A percentile compares a stretch with the other conserved stretches of the same genome.
Evolutionary conservation across 2,113 vertebrate species (phyloP).

Genomic region (Tauraco erythrolophus): DNA sequence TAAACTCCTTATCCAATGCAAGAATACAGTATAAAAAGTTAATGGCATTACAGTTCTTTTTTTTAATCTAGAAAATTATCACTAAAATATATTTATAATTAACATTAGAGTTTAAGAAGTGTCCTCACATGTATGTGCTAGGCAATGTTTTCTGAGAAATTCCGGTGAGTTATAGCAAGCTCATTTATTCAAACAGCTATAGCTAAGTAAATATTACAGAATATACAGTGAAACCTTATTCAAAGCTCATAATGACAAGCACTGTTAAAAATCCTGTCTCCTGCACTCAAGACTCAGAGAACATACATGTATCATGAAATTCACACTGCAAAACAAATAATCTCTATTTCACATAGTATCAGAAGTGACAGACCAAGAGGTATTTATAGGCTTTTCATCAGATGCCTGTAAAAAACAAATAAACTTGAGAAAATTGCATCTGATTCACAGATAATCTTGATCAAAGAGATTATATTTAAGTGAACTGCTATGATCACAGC

Average conservation of each 20-base stretch:
- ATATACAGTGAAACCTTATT: not conserved
- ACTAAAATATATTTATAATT: not conserved
- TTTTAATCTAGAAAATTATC: not conserved
- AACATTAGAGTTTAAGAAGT: not conserved
- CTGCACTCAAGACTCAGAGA: not conserved
- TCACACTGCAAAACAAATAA: not conserved
- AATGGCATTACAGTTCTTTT: not conserved
- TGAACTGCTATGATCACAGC: not conserved
- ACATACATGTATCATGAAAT: not conserved
- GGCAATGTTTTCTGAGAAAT: not conserved
- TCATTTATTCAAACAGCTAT: not conserved
- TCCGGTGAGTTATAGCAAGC: not conserved
- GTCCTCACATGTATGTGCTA: not conserved
- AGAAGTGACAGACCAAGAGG: not conserved
- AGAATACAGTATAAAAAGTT: not conserved
- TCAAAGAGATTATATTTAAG: slow-evolving; percentile 33
- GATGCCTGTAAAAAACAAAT: not conserved
- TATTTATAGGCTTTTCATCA: slow-evolving; percentile 30
- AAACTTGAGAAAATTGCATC: not conserved
- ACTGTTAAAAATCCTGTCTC: not conserved
- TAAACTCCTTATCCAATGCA: not conserved
- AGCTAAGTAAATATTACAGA: not conserved
- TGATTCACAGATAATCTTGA: slow-evolving; percentile 19
- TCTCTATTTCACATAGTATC: not conserved
- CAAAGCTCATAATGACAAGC: not conserved